phyloP scores from a whole-genome alignment of 1,140 invertebrate genomes.

The Drosophila mojavensis region DNA sequence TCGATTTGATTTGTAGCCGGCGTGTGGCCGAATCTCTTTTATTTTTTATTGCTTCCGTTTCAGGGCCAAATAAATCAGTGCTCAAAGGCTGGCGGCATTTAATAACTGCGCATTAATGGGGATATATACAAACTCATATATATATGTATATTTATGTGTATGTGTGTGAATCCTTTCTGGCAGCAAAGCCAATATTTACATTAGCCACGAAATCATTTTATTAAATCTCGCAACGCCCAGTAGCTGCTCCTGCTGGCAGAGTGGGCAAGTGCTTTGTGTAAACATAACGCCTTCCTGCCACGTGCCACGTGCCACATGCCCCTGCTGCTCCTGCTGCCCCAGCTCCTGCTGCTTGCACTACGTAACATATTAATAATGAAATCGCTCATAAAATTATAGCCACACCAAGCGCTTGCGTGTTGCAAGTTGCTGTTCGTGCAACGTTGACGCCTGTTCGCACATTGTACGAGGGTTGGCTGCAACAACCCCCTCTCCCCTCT shows the following conservation, averaged over 20 bases:
- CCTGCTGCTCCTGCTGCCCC: background rate
- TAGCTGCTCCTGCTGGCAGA: background rate
- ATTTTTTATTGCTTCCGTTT: constrained; percentile 70
- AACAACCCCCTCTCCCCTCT: no score
- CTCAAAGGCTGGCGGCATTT: constrained; percentile 29
- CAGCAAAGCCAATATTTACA: constrained; percentile 65
- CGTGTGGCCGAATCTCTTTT: constrained; percentile 8
- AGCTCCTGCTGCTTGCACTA: constrained; percentile 39
- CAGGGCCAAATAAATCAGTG: constrained; percentile 18
- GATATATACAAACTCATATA: constrained; percentile 49
- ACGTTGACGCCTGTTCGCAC: constrained; percentile 58
- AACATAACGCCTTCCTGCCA: constrained; percentile 83
- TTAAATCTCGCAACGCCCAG: constrained; percentile 48
- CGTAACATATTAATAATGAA: constrained; percentile 79
- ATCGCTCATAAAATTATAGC: constrained; percentile 81
- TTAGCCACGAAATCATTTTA: constrained; percentile 76
- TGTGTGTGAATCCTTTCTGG: constrained; percentile 52
- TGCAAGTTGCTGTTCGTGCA: constrained; percentile 31
- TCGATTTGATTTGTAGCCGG: constrained; percentile 55
- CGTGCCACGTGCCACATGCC: constrained; percentile 48
- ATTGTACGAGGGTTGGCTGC: constrained; percentile 54
- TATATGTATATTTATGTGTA: no score
- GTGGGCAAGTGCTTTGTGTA: constrained; percentile 62
- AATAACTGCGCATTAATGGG: constrained; percentile 67
- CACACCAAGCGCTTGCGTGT: constrained; percentile 59